Evolutionary conservation across 2,797 vertebrate genomes (phyloP).

Genomic region (Zalophus californianus): DNA sequence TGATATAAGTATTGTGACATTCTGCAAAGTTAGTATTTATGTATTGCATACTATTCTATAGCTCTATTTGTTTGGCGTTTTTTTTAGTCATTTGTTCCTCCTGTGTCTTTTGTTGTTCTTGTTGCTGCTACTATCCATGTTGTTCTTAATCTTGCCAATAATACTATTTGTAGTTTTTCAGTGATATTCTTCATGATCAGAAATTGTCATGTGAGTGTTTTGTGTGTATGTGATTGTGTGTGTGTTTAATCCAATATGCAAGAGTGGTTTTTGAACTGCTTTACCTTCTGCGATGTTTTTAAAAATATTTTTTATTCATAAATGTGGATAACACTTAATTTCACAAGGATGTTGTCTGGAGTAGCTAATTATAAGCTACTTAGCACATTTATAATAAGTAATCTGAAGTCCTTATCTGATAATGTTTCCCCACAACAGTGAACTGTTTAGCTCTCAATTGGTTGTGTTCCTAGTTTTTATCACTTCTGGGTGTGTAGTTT

Average conservation of each 20-base stretch:
- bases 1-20: not conserved
- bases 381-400: not conserved
- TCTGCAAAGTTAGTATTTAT: not conserved
- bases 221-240: not conserved
- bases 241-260: not conserved
- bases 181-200: not conserved
- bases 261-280: not conserved
- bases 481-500: conserved; percentile 51
- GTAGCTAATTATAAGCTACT: conserved; percentile 42
- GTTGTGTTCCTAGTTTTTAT: conserved; percentile 46
- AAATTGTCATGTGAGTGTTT: not conserved
- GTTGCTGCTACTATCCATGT: not conserved
- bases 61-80: not conserved
- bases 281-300: not conserved
- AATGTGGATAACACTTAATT: not conserved
- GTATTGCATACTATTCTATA: not conserved
- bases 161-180: not conserved
- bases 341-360: not conserved
- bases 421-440: not conserved
- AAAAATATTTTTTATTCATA: conserved; percentile 36
- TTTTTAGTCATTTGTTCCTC: not conserved
- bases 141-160: not conserved
- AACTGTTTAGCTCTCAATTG: not conserved
- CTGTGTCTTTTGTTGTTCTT: not conserved
- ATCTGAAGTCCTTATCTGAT: not conserved